Evolutionary conservation across 2,797 vertebrate species (phyloP).

Genomic region (Eurystomus glaucurus): DNA sequence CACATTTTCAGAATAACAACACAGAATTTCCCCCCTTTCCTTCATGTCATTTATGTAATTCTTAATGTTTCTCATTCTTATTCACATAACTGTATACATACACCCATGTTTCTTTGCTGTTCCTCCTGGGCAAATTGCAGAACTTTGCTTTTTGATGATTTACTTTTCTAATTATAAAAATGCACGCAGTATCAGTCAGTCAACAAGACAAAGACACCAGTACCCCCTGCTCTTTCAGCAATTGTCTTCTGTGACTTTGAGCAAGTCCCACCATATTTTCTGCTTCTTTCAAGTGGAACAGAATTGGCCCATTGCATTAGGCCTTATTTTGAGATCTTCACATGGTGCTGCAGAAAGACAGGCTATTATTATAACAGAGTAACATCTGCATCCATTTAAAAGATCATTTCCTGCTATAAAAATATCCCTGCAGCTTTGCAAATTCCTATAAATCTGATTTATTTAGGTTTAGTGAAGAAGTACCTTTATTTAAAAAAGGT

Average conservation of each 20-base stretch:
- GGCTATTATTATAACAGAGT: slow-evolving; percentile 16
- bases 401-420: slow-evolving; percentile 73
- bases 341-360: slow-evolving; percentile 19
- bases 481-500: slow-evolving; percentile 18
- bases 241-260: neutral
- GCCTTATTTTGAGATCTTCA: slow-evolving; percentile 27
- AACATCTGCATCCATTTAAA: slow-evolving; percentile 78
- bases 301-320: neutral
- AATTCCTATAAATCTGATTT: slow-evolving; percentile 64
- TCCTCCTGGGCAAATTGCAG: neutral
- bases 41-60: neutral
- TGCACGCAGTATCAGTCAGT: neutral
- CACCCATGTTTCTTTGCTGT: neutral
- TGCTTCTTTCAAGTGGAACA: neutral
- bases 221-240: neutral
- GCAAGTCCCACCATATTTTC: neutral
- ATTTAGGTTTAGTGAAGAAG: slow-evolving; percentile 28
- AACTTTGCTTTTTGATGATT: neutral
- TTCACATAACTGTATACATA: neutral
- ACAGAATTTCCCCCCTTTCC: neutral
- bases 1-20: neutral
- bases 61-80: neutral
- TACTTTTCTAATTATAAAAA: neutral
- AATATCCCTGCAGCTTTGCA: slow-evolving; percentile 61
- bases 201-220: neutral